Percentiles rank a stretch among this genome's conserved stretches.
phyloP scores from a whole-genome alignment of 2,113 vertebrate genomes.

The Tragelaphus strepsiceros region DNA sequence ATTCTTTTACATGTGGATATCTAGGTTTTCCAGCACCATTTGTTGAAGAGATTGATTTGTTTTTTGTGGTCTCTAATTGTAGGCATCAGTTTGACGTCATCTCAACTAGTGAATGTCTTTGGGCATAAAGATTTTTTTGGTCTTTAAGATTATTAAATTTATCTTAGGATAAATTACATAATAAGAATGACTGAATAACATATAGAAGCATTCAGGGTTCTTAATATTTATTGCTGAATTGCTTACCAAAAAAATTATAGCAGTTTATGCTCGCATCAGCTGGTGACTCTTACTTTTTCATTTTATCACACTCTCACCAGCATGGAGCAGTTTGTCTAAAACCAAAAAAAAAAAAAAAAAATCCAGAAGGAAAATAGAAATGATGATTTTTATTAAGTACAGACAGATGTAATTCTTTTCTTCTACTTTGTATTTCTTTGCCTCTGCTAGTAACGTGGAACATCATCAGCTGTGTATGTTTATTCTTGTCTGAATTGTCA shows the following conservation, averaged over 20 bases:
- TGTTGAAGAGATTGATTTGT: neutral
- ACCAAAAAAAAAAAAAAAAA: neutral
- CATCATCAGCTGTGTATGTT: neutral
- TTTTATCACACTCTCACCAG: neutral
- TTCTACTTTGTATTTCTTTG: conserved; percentile 1
- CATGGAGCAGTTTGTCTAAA: neutral
- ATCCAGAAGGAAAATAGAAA: neutral
- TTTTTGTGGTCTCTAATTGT: neutral
- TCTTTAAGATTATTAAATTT: neutral
- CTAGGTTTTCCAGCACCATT: neutral
- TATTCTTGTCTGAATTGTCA: neutral
- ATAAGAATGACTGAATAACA: neutral
- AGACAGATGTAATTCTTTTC: conserved; percentile 11
- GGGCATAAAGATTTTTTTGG: neutral
- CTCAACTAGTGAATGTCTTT: neutral
- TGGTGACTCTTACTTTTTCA: neutral
- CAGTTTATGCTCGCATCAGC: neutral
- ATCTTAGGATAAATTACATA: neutral
- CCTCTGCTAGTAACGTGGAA: neutral
- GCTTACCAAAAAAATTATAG: neutral
- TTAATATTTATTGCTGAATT: neutral
- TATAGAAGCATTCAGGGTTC: neutral
- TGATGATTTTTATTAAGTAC: neutral
- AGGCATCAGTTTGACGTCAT: neutral
- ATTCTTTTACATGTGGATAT: neutral